Conservation (phyloP, 1,140 invertebrate genomes). For the Drosophila murphyi region DNA sequence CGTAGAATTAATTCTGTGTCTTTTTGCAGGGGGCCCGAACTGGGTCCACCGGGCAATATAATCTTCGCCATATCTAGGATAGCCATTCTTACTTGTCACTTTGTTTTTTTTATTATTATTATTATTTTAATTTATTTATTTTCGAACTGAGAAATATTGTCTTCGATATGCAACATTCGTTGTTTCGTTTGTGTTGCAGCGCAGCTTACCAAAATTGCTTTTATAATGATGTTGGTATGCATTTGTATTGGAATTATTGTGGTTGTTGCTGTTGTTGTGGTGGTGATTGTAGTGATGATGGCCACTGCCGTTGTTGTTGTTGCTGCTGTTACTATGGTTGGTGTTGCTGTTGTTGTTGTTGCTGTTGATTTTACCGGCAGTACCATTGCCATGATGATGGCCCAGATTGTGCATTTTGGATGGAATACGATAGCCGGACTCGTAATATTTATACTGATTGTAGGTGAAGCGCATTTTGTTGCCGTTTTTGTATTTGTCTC, state of each 20-base stretch:
- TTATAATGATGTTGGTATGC: conserved; percentile 78
- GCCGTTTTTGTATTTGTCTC: conserved; percentile 30
- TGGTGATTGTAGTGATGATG: conserved; percentile 31
- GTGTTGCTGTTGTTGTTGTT: conserved; percentile 31
- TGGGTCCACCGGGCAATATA: too few species aligned
- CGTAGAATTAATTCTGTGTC: too few species aligned
- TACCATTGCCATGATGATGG: conserved; percentile 50
- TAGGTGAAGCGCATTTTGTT: conserved; percentile 82
- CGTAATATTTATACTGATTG: conserved; percentile 83
- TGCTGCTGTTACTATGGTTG: conserved; percentile 30
- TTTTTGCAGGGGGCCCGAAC: too few species aligned
- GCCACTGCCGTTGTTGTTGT: conserved; percentile 15
- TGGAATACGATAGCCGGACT: conserved; percentile 83
- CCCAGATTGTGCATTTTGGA: conserved; percentile 79
- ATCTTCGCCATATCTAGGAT: too few species aligned
- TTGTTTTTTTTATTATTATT: not conserved
- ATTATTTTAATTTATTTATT: conserved; percentile 9
- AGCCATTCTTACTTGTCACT: not conserved
- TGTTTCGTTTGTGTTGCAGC: not conserved
- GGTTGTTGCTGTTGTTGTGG: conserved; percentile 33
- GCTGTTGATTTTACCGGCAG: conserved; percentile 35
- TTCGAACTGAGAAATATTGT: too few species aligned
- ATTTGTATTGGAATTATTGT: conserved; percentile 54
- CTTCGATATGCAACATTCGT: conserved; percentile 15
- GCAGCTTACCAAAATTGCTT: conserved; percentile 79